phyloP scores from a whole-genome alignment of 2,113 vertebrate species.

The Misgurnus mizolepis region DNA sequence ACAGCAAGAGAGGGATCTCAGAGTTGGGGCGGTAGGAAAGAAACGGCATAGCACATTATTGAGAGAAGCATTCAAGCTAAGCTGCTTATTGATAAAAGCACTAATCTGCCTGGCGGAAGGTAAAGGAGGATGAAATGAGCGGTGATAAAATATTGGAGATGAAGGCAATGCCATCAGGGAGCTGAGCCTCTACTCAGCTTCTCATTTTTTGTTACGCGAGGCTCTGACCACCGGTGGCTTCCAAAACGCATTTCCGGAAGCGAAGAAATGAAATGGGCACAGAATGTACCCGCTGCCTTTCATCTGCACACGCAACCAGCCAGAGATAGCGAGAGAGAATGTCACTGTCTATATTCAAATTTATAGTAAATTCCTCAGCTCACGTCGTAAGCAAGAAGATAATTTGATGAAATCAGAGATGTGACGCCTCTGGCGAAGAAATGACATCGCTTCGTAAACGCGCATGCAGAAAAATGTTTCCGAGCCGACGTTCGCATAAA shows the following conservation, averaged over 20 bases:
- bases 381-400: constrained; percentile 59
- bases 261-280: constrained; percentile 49
- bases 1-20: constrained; percentile 55
- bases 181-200: constrained; percentile 71
- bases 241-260: constrained; percentile 42
- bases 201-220: constrained; percentile 55
- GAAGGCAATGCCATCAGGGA: constrained; percentile 72
- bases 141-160: constrained; percentile 77
- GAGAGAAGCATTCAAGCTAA: constrained; percentile 78
- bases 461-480: constrained; percentile 26
- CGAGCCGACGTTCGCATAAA: constrained; percentile 24
- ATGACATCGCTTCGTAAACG: constrained; percentile 13
- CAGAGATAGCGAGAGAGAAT: constrained; percentile 49
- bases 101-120: constrained; percentile 81
- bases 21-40: constrained; percentile 63
- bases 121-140: constrained; percentile 73
- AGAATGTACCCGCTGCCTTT: constrained; percentile 53
- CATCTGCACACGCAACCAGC: constrained; percentile 61
- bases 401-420: constrained; percentile 66
- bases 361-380: constrained; percentile 59
- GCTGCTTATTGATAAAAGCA: constrained; percentile 83
- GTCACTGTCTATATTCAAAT: constrained; percentile 61
- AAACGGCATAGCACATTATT: constrained; percentile 74
- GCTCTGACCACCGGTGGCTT: constrained; percentile 58
- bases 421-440: constrained; percentile 45